Conservation (phyloP, 2,888 invertebrate species). For the Drosophila koepferae region DNA sequence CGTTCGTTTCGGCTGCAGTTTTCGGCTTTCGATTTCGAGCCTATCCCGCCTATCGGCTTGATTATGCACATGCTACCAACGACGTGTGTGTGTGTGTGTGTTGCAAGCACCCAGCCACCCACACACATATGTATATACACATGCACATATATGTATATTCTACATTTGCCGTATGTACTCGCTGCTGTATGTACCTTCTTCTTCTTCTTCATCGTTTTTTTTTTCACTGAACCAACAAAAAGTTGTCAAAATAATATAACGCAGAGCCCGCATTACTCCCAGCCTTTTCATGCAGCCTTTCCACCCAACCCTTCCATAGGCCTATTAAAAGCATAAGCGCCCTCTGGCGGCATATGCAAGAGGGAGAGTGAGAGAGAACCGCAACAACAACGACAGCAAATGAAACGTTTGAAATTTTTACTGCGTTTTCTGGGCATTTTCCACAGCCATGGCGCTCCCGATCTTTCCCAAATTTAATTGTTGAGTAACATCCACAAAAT, state of each 20-base stretch:
- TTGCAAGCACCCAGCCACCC: slow-evolving; percentile 22
- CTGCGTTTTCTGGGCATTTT: slow-evolving; percentile 6
- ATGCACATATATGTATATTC: not conserved
- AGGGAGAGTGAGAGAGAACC: not conserved
- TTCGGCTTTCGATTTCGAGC: slow-evolving; percentile 64
- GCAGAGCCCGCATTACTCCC: slow-evolving; percentile 52
- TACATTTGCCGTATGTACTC: slow-evolving; percentile 25
- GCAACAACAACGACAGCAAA: not conserved
- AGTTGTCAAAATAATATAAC: slow-evolving; percentile 61
- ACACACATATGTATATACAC: slow-evolving; percentile 14
- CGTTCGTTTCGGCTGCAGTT: slow-evolving; percentile 46
- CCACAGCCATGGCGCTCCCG: not conserved
- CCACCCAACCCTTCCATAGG: slow-evolving; percentile 25
- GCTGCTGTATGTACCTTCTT: slow-evolving; percentile 19
- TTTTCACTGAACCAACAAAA: slow-evolving; percentile 44
- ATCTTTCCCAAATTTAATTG: slow-evolving; percentile 8
- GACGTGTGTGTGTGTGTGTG: slow-evolving; percentile 65
- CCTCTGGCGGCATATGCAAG: slow-evolving; percentile 9
- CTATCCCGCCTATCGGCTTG: slow-evolving; percentile 66
- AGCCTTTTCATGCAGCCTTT: not conserved
- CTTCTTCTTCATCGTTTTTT: not conserved
- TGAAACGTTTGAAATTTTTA: slow-evolving; percentile 13
- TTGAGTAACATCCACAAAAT: slow-evolving; percentile 6
- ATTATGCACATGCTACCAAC: slow-evolving; percentile 81
- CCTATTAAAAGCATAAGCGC: slow-evolving; percentile 48